Base-by-base conservation (phyloP, 2,797 vertebrate genomes). In the Sandelia bainsii region DNA sequence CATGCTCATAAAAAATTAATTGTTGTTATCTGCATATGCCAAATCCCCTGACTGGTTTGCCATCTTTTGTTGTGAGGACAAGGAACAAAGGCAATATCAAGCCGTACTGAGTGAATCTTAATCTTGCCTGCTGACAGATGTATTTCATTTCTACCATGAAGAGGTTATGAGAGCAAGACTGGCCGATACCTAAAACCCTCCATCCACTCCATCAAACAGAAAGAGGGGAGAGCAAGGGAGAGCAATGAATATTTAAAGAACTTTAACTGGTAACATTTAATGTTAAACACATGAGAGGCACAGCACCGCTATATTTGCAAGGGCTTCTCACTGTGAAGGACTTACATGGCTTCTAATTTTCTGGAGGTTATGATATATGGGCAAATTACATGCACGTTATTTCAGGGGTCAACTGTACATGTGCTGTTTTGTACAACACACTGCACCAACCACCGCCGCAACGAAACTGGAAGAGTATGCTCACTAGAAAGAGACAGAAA, bases 1-100 rank as follows among this genome's bases (percentile, higher is more conserved):
- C 73, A 71, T 63, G 71, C 85, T 94, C 86, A 92, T 93, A 88
- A 92, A 93, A 93, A 86, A 93, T 93, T 17, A 83, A 93, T 90
- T 53, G 40, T 69, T 5, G 40, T 64, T 75, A 93, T 94, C 91
- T 94, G 88, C 92, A 92, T 93, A 90, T 91, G 89, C 84, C 22
- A 66, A 93, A 92, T 89, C 84, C 88, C 88, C 66, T 83, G 91
- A 92, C 92, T 88, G 85, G 75, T 71, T 87, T 85, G 74, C 78
- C 50, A 60, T 77, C 81, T 89, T 75, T 83, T 89, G 85, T 89
- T 91, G 81, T 70, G 72, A 74, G 71, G 69, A 70, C 59, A 79
- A 64, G 72, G 75, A 87, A 83, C 81, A 82, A 87, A 83, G 80
- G 83, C 75, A 85, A 83, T 82, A 85, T 80, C 50, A 62, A 62